phyloP scores from a whole-genome alignment of 2,888 invertebrate species.

The Sinohyriopsis cumingii region DNA sequence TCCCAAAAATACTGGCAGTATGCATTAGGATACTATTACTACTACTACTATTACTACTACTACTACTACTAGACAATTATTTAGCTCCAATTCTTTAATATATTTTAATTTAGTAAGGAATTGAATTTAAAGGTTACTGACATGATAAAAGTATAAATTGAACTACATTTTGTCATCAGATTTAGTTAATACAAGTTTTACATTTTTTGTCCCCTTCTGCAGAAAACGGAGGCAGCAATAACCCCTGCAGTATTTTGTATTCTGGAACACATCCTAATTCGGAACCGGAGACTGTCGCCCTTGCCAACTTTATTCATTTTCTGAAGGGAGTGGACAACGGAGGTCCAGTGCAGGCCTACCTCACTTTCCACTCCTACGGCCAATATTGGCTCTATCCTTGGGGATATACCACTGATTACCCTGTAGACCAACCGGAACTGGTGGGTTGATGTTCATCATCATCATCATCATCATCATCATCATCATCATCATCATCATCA shows the following conservation, averaged over 20 bases:
- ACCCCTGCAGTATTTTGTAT: constrained; percentile 87
- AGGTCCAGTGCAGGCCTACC: constrained; percentile 77
- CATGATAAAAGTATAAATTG: too few species aligned
- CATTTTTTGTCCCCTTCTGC: not conserved
- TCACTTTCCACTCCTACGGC: constrained; percentile 85
- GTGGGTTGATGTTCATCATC: constrained; percentile 45
- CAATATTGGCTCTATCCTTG: constrained; percentile 76
- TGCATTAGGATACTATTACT: too few species aligned
- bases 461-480: too few species aligned
- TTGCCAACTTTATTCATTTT: constrained; percentile 76
- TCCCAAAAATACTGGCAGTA: too few species aligned
- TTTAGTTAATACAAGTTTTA: too few species aligned
- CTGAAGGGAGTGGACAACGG: constrained; percentile 65
- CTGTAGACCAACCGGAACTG: constrained; percentile 66
- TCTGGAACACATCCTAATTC: constrained; percentile 83
- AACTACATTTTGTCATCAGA: too few species aligned
- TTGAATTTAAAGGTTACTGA: too few species aligned
- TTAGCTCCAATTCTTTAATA: too few species aligned
- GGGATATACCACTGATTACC: constrained; percentile 65
- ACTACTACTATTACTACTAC: too few species aligned
- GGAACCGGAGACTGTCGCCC: constrained; percentile 86
- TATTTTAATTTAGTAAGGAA: too few species aligned
- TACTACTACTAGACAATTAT: too few species aligned
- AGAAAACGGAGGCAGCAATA: constrained; percentile 81
- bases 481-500: too few species aligned